These are phyloP conservation scores for Coracopsis vasa DNA, from an alignment of 2,113 vertebrate genomes.

Conservation along the genomic window DNA sequence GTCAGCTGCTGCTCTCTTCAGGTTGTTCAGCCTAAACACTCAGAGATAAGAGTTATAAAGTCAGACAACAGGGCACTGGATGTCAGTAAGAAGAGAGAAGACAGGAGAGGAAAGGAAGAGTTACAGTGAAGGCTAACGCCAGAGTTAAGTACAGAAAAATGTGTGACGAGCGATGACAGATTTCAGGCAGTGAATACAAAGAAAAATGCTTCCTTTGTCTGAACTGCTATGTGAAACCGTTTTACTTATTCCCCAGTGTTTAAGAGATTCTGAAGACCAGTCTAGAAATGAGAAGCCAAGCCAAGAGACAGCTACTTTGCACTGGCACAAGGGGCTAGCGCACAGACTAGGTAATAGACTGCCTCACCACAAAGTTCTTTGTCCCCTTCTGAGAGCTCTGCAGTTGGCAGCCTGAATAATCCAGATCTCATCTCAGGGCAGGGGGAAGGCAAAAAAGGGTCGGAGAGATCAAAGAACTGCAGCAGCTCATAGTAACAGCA, in stretches of 20 bases:
- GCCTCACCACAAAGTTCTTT: not conserved
- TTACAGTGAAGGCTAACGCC: not conserved
- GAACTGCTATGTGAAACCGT: not conserved
- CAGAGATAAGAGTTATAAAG: constrained; percentile 36
- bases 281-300: not conserved
- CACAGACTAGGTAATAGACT: not conserved
- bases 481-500: not conserved
- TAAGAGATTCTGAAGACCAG: not conserved
- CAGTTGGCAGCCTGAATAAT: not conserved
- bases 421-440: not conserved
- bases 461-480: not conserved
- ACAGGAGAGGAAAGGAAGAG: not conserved
- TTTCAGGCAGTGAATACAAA: not conserved
- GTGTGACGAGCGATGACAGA: not conserved
- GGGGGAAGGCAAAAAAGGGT: not conserved
- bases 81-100: not conserved
- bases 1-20: constrained; percentile 77
- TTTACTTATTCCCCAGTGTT: not conserved
- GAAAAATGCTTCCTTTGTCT: not conserved
- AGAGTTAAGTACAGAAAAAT: not conserved
- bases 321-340: not conserved
- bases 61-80: not conserved
- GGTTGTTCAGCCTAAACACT: constrained; percentile 84
- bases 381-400: not conserved
- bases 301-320: not conserved